Base-by-base conservation (phyloP, 1,140 invertebrate genomes). In the Antheraea pernyi region DNA sequence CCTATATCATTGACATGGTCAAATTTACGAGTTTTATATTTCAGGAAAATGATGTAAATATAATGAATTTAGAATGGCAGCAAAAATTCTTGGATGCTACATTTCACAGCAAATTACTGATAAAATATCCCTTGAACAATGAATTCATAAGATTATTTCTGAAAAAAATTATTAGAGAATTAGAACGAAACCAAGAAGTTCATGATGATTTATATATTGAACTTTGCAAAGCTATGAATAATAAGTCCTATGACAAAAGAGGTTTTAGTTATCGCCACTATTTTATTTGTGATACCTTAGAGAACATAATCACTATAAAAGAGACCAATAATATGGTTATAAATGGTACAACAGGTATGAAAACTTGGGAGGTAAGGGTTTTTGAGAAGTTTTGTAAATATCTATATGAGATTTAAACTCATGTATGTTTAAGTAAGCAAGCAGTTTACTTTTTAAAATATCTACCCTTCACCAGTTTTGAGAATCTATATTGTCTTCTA, bases 291-390 rank as follows among this genome's bases (percentile, higher is more conserved):
- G 74, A 81, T 68, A 70, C 80, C 74, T 48, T 83, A 9, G 70
- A 80, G 58, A 77, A 84, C 69, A 76, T 85, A 22, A 69, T 89
- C 39, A 86, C 79, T 42, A 83, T 90, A 61, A 87, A 81, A 70
- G 86, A 91, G 82, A 89, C 88, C 64, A 88, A 83, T 42, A 91
- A 86, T 66, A 88, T 90, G 81, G 87, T 91, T 76, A 69, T 89
- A 9, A 84, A 90, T 85, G 89, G 88, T 0, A 91, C 89, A 62
- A 91, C 89, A 37, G 89, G 89, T 60, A 80, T 91, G 74, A 80
- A 79, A 58, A 91, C 89, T 70, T 91, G 89, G 89, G 85, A 91
- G 86, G 89, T 90, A 65, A 65, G 39, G 18, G 0, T 53, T 10
- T 6, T 19, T 42, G 7, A 30, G 22, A 30, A 30, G 4, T 30